These are phyloP conservation scores for Otis tarda DNA, from an alignment of 2,113 vertebrate species.

Conservation along the genomic window DNA sequence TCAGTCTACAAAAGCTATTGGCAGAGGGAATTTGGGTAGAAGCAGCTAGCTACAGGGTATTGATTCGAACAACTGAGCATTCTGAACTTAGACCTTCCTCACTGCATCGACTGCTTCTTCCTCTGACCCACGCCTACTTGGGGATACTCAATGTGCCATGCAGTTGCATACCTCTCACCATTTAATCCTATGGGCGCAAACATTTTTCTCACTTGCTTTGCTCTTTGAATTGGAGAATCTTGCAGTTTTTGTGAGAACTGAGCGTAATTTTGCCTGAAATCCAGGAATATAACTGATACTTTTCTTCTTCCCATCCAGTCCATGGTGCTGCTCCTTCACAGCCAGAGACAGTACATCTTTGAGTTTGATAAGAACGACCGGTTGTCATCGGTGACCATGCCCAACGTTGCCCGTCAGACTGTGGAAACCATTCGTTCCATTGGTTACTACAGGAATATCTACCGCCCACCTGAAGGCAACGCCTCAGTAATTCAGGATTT, in stretches of 20 bases:
- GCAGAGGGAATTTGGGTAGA: not conserved
- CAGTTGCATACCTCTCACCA: not conserved
- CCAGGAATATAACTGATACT: not conserved
- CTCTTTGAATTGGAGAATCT: not conserved
- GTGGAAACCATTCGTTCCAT: conserved; percentile 93
- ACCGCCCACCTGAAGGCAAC: conserved; percentile 92
- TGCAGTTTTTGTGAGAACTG: not conserved
- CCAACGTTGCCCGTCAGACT: conserved; percentile 93
- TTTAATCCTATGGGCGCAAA: not conserved
- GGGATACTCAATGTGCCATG: fast-evolving
- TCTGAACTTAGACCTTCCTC: not conserved
- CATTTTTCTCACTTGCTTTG: not conserved
- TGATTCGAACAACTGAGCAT: not conserved
- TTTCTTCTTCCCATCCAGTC: conserved; percentile 79
- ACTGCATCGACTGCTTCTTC: not conserved
- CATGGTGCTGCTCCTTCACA: conserved; percentile 96
- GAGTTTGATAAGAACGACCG: conserved; percentile 97
- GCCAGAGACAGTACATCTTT: conserved; percentile 98
- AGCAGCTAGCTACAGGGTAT: not conserved
- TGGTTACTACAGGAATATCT: conserved; percentile 96
- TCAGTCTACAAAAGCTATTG: not conserved
- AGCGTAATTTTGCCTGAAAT: not conserved
- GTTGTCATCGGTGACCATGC: conserved; percentile 96
- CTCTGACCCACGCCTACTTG: not conserved
- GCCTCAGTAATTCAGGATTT: conserved; percentile 95